Conservation (phyloP, 2,113 vertebrate species). For the Oenanthe oenanthe region DNA sequence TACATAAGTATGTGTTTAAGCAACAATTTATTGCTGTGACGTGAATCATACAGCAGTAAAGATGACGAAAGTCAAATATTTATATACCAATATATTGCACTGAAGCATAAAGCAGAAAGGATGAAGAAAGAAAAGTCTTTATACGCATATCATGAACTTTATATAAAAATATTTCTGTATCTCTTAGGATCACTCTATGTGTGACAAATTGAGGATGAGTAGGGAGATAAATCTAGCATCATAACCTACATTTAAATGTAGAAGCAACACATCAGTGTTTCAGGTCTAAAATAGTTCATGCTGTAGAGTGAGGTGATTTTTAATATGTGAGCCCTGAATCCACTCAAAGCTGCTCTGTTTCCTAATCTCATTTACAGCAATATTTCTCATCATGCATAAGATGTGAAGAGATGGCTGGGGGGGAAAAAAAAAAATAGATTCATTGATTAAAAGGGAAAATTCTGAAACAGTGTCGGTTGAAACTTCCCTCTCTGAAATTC, state of each 20-base stretch:
- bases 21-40: not conserved
- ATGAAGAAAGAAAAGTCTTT: not conserved
- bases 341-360: slow-evolving; percentile 8
- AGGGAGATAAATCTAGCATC: not conserved
- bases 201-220: not conserved
- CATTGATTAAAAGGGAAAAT: slow-evolving; percentile 52
- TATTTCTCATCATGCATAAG: slow-evolving; percentile 23
- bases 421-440: not conserved
- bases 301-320: not conserved
- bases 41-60: not conserved
- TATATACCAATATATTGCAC: not conserved
- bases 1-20: not conserved
- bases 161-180: not conserved
- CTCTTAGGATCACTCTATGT: not conserved
- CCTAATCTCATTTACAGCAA: slow-evolving; percentile 19
- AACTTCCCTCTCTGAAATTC: slow-evolving; percentile 7
- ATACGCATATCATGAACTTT: not conserved
- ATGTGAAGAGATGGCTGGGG: not conserved
- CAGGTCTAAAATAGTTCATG: not conserved
- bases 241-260: not conserved
- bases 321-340: not conserved
- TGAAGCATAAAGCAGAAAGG: not conserved
- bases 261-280: not conserved
- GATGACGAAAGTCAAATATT: not conserved
- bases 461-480: not conserved